Conservation (phyloP, 2,113 vertebrate species). For the Myrmophylax atrothorax region DNA sequence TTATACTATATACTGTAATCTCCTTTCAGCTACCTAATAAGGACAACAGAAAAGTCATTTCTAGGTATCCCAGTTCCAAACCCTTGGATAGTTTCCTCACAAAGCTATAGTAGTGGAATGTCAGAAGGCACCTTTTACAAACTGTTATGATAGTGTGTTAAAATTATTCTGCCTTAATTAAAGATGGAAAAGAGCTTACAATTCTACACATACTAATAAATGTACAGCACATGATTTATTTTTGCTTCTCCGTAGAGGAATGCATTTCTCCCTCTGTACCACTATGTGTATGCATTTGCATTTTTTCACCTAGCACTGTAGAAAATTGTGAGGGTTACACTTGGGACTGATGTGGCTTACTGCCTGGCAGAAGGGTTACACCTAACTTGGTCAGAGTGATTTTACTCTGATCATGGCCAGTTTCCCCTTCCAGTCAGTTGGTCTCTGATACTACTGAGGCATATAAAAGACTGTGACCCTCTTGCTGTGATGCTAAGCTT, state of each 20-base stretch:
- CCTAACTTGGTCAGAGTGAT: background rate
- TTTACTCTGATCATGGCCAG: background rate
- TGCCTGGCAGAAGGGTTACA: background rate
- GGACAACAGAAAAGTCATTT: slow-evolving; percentile 25
- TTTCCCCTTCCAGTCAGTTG: background rate
- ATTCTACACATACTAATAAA: background rate
- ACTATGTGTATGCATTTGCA: background rate
- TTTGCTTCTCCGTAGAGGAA: background rate
- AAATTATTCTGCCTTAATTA: background rate
- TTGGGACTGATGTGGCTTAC: background rate
- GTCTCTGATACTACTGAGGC: background rate
- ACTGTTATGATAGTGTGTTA: background rate
- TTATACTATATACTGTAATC: slow-evolving; percentile 47
- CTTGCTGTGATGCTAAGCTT: background rate
- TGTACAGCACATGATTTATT: background rate
- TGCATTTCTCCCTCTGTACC: background rate
- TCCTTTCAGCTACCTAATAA: slow-evolving; percentile 37
- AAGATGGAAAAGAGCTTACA: background rate
- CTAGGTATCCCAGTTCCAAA: slow-evolving; percentile 25
- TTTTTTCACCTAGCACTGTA: background rate
- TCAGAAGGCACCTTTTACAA: background rate
- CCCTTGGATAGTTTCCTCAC: background rate
- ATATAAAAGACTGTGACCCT: background rate
- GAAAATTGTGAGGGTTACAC: background rate
- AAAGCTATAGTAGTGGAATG: background rate